phyloP scores from a whole-genome alignment of 2,113 vertebrate species.

The Copsychus sechellarum region DNA sequence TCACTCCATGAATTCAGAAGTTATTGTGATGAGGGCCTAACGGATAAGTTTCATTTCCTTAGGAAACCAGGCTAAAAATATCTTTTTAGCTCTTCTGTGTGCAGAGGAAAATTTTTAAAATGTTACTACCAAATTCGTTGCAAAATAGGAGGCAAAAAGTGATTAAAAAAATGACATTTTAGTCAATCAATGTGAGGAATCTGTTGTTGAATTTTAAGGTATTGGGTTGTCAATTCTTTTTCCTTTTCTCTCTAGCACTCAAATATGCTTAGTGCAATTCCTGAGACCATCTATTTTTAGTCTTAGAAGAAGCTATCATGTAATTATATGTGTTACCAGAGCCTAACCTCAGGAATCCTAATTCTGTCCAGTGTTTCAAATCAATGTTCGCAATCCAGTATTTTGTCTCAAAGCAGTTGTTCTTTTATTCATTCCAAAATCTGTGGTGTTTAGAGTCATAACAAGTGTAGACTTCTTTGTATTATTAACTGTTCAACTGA shows the following conservation, averaged over 20 bases:
- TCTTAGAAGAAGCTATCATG: background rate
- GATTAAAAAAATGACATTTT: background rate
- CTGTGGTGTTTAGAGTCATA: background rate
- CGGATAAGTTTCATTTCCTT: slow-evolving; percentile 67
- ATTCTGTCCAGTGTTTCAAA: background rate
- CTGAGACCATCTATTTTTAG: background rate
- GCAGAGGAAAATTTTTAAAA: background rate
- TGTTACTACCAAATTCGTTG: background rate
- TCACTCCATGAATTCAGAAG: slow-evolving; percentile 24
- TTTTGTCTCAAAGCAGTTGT: background rate
- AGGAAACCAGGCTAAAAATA: slow-evolving; percentile 65
- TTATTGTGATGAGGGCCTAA: slow-evolving; percentile 45
- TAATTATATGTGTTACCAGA: background rate
- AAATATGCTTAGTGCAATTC: background rate
- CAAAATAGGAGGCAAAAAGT: background rate
- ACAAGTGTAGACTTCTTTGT: background rate
- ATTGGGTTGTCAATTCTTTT: background rate
- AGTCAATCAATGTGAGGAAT: background rate
- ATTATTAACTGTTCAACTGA: background rate
- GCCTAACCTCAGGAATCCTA: background rate
- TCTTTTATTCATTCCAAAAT: background rate
- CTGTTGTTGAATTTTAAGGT: background rate
- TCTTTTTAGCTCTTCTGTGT: background rate
- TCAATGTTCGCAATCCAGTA: background rate
- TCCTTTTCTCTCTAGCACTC: background rate